A percentile compares a stretch with the other conserved stretches of the same genome.
Conservation (phyloP, 1,140 invertebrate genomes). For the Diploscapter pachys region DNA sequence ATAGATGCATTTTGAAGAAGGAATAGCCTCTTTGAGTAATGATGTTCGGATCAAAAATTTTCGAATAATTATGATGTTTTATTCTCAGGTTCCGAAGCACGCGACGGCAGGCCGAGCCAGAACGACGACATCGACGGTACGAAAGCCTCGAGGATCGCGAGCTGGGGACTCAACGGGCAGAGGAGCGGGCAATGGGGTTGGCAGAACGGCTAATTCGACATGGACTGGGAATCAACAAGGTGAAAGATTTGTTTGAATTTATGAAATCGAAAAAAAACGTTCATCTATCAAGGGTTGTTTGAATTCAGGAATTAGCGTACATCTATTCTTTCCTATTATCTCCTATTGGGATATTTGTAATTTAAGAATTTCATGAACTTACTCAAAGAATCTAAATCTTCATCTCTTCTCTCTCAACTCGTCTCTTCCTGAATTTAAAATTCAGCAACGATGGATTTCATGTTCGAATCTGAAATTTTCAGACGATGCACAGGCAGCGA, state of each 20-base stretch:
- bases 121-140: too few species aligned
- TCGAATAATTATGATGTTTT: conserved; percentile 3
- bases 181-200: too few species aligned
- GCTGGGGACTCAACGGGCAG: too few species aligned
- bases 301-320: not conserved
- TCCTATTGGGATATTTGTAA: not conserved
- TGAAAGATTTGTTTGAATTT: too few species aligned
- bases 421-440: conserved; percentile 62
- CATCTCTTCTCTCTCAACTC: not conserved
- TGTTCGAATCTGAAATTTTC: conserved; percentile 62
- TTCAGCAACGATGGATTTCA: conserved; percentile 13
- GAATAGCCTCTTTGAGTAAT: not conserved
- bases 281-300: too few species aligned
- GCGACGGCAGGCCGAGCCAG: too few species aligned
- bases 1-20: too few species aligned
- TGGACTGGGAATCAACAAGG: too few species aligned
- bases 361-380: not conserved
- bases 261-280: too few species aligned
- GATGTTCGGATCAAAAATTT: not conserved
- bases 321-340: not conserved
- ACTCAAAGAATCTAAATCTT: not conserved
- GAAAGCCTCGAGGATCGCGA: too few species aligned
- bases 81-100: too few species aligned
- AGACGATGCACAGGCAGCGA: not conserved
- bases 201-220: too few species aligned